Evolutionary conservation across 2,888 invertebrate species (phyloP), one percentile per base, ranked within the genome.

Genomic region (Drosophila leonis): DNA sequence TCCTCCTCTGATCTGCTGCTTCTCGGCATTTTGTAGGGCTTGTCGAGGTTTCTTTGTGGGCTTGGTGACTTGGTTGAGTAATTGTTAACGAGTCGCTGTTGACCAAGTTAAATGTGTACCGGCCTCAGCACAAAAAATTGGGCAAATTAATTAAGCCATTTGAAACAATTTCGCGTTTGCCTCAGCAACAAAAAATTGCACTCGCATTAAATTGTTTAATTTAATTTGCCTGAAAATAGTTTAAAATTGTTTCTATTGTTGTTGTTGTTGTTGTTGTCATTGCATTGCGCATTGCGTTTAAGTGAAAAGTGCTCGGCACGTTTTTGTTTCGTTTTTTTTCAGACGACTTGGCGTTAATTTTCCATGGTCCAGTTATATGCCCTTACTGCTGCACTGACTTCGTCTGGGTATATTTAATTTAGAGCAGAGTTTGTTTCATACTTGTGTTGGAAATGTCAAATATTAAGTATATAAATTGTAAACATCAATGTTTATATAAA

Each of bases 121-220:
- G 73, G 69, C 66, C 77, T 66, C 27, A 15, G 10, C 9, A 18
- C 9, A 18, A 48, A 82, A 83, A 88, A 89, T 81, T 89, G 89
- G 88, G 44, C 84, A 89, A 86, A 90, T 90, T 88, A 86, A 86
- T 86, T 90, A 86, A 86, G 86, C 79, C 79, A 84, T 84, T 86
- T 90, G 54, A 68, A 78, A 86, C 89, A 88, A 86, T 83, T 83
- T 88, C 64, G 80, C 72, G 15, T 75, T 78, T 73, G 57, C 41
- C 37, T 37, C 8, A 69, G 62, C 33, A 13, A 31, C 5, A 10
- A 54, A 39, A 85, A 86, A 86, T 85, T 85, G 88, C 86, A 72
- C 51, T 48, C 80, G 75, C 88, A 90, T 90, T 90, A 86, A 86
- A 90, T 90, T 85, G 78, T 82, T 79, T 78, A 75, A 82, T 83